Evolutionary conservation across 53 echinoderm and acorn worm genomes (phyloP).

Genomic region (Holothuria scabra): DNA sequence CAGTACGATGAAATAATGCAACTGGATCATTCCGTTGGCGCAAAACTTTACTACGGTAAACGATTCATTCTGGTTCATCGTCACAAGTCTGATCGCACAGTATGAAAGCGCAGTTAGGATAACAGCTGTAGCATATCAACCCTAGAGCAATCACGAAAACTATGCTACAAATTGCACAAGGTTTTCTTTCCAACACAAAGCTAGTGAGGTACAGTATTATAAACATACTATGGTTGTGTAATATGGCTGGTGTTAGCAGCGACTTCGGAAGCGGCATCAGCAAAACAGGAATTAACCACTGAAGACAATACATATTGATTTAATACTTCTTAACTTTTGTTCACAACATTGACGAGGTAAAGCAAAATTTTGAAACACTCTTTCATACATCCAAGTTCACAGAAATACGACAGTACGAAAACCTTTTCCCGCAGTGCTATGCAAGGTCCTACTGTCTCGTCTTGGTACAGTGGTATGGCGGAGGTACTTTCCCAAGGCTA

Average conservation of each 20-base stretch:
- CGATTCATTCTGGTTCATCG: conserved; percentile 2
- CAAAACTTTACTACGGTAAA: too few species aligned
- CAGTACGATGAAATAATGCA: too few species aligned
- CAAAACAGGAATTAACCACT: conserved; percentile 96
- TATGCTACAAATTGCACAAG: conserved; percentile 94
- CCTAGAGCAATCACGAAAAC: conserved; percentile 88
- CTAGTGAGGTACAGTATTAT: conserved; percentile 92
- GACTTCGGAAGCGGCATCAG: conserved; percentile 92
- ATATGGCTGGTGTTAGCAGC: conserved; percentile 76
- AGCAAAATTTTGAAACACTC: too few species aligned
- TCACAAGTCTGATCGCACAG: conserved; percentile 85
- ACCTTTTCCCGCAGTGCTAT: too few species aligned
- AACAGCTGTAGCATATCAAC: conserved; percentile 92
- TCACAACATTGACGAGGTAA: too few species aligned
- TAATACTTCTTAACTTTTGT: too few species aligned
- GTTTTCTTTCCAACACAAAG: conserved; percentile 93
- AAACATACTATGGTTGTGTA: conserved; percentile 99
- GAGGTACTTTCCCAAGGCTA: too few species aligned
- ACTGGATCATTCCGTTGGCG: too few species aligned
- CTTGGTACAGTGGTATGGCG: too few species aligned
- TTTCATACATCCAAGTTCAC: too few species aligned
- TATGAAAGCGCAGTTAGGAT: conserved; percentile 93
- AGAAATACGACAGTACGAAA: too few species aligned
- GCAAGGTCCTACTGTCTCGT: too few species aligned
- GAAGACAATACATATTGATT: conserved; percentile 89